Evolutionary conservation across 2,113 vertebrate genomes (phyloP).

Genomic region (Gallinago undulata): DNA sequence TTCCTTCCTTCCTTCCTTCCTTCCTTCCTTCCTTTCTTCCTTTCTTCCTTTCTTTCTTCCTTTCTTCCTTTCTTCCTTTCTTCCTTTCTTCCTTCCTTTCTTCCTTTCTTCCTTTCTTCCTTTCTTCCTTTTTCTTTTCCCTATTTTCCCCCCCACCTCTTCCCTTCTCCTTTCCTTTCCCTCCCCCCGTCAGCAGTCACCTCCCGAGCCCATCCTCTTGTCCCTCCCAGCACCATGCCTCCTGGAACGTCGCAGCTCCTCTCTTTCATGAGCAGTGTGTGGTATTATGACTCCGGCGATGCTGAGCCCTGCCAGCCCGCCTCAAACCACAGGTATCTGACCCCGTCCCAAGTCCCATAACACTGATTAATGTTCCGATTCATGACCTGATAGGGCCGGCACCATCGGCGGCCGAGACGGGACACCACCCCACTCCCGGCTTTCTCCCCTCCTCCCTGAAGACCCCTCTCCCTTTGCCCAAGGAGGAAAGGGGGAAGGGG

Average conservation of each 20-base stretch:
- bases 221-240: background rate
- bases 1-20: no score
- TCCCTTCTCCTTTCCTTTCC: background rate
- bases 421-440: background rate
- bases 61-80: no score
- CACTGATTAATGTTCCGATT: background rate
- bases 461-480: background rate
- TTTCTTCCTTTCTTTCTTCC: no score
- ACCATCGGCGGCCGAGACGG: accelerated
- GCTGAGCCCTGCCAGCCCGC: background rate
- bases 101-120: no score
- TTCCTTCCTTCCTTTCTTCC: background rate
- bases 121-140: no score
- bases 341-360: background rate
- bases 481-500: background rate
- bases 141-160: background rate
- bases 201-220: background rate
- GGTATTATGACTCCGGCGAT: background rate
- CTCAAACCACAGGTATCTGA: slow-evolving; percentile 55
- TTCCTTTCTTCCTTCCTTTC: no score
- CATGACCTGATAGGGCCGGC: background rate
- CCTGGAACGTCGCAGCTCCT: background rate
- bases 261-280: background rate
- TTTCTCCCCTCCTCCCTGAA: background rate
- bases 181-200: background rate